These are phyloP conservation scores for Lophius piscatorius DNA, from an alignment of 2,113 vertebrate genomes.

Conservation along the genomic window DNA sequence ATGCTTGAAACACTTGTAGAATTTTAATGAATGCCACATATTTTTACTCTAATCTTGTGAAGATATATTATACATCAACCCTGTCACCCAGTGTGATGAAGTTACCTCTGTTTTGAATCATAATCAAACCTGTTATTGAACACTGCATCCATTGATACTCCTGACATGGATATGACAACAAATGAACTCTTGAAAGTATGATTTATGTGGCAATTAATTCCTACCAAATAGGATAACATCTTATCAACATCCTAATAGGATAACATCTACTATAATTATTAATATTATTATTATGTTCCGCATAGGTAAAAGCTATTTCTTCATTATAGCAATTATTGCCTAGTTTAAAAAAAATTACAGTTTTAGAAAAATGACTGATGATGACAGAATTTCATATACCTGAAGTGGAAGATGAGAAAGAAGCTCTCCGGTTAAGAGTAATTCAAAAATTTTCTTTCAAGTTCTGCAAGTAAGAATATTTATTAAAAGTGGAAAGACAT, in stretches of 20 bases:
- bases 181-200: conserved; percentile 17
- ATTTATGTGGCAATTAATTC: conserved; percentile 54
- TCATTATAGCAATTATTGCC: conserved; percentile 42
- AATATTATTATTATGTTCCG: conserved; percentile 31
- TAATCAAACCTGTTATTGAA: conserved; percentile 28
- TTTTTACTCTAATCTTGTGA: background rate
- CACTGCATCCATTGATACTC: conserved; percentile 8
- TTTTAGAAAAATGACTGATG: background rate
- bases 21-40: too few relatives aligned
- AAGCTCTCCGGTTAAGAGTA: too few relatives aligned
- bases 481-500: too few relatives aligned
- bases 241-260: conserved; percentile 29
- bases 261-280: too few relatives aligned
- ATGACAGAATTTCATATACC: background rate
- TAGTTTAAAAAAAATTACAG: too few relatives aligned
- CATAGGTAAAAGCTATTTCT: conserved; percentile 8
- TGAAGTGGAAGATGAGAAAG: too few relatives aligned
- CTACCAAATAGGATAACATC: conserved; percentile 30
- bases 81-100: conserved; percentile 5
- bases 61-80: conserved; percentile 1
- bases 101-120: conserved; percentile 21
- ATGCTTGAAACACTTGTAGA: conserved; percentile 12
- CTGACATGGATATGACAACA: conserved; percentile 9
- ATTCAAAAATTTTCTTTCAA: too few relatives aligned
- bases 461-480: too few relatives aligned